Percentiles rank a stretch among this genome's conserved stretches.
These are phyloP conservation scores for Andricus curvator DNA, from an alignment of 2,888 invertebrate species.

Conservation along the genomic window DNA sequence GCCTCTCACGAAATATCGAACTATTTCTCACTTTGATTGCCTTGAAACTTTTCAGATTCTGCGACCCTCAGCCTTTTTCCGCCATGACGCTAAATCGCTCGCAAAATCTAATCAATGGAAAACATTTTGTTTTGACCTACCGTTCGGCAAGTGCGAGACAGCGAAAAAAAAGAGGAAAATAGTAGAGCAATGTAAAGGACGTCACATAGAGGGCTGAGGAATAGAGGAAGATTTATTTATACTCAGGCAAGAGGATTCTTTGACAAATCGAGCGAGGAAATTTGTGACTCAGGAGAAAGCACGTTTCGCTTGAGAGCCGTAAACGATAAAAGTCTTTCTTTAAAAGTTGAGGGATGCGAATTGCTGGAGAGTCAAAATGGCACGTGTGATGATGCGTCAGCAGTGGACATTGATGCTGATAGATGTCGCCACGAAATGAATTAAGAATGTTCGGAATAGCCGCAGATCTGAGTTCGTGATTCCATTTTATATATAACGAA, in stretches of 20 bases:
- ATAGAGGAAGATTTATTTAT: constrained; percentile 61
- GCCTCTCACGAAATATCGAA: not conserved
- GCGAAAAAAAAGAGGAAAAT: constrained; percentile 12
- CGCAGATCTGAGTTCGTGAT: not conserved
- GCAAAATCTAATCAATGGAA: constrained; percentile 28
- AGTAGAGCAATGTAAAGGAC: not conserved
- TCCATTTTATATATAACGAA: not conserved
- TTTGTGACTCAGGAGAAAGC: constrained; percentile 51
- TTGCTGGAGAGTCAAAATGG: constrained; percentile 2
- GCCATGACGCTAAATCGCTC: not conserved
- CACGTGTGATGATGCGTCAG: not conserved
- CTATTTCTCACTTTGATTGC: constrained; percentile 21
- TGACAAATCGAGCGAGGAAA: constrained; percentile 66
- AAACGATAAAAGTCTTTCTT: constrained; percentile 32
- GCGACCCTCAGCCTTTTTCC: not conserved
- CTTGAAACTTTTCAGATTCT: constrained; percentile 1
- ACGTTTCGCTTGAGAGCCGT: constrained; percentile 13
- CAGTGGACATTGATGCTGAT: not conserved
- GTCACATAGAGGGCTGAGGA: constrained; percentile 1
- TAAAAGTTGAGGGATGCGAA: not conserved
- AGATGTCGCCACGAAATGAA: not conserved
- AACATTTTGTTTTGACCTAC: constrained; percentile 20
- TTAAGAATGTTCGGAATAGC: not conserved
- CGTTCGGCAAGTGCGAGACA: not conserved
- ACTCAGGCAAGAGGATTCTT: constrained; percentile 57